Conservation (phyloP, 2,797 vertebrate species). For the Anguilla marmorata region DNA sequence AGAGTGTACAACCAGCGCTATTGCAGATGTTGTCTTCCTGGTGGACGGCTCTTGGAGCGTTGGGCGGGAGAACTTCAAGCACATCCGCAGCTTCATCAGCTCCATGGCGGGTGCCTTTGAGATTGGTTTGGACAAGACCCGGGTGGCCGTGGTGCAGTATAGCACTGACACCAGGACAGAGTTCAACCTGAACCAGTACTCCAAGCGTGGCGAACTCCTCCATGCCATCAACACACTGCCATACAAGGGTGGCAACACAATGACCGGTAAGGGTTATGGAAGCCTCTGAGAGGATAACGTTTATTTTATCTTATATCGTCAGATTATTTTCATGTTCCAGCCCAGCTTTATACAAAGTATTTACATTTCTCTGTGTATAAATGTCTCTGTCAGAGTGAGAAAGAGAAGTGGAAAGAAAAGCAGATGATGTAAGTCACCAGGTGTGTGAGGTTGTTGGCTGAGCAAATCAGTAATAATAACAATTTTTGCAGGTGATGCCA, state of each 20-base stretch:
- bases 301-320: not conserved
- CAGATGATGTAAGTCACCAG: not conserved
- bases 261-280: conserved; percentile 83
- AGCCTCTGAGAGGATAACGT: not conserved
- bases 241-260: conserved; percentile 98
- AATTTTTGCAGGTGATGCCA: conserved; percentile 84
- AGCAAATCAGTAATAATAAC: not conserved
- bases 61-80: conserved; percentile 92
- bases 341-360: not conserved
- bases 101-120: conserved; percentile 92
- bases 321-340: not conserved
- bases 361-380: not conserved
- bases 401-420: not conserved
- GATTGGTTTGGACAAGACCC: conserved; percentile 90
- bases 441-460: not conserved
- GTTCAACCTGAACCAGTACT: conserved; percentile 88
- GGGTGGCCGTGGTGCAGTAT: conserved; percentile 94
- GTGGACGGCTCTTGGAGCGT: conserved; percentile 99
- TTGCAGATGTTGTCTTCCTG: conserved; percentile 92
- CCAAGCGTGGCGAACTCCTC: conserved; percentile 82
- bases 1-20: conserved; percentile 91
- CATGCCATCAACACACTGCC: conserved; percentile 91
- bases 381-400: not conserved
- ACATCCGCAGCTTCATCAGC: conserved; percentile 90
- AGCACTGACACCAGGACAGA: conserved; percentile 96